Conservation (phyloP, 2,113 vertebrate genomes). For the Muscicapa adusta region DNA sequence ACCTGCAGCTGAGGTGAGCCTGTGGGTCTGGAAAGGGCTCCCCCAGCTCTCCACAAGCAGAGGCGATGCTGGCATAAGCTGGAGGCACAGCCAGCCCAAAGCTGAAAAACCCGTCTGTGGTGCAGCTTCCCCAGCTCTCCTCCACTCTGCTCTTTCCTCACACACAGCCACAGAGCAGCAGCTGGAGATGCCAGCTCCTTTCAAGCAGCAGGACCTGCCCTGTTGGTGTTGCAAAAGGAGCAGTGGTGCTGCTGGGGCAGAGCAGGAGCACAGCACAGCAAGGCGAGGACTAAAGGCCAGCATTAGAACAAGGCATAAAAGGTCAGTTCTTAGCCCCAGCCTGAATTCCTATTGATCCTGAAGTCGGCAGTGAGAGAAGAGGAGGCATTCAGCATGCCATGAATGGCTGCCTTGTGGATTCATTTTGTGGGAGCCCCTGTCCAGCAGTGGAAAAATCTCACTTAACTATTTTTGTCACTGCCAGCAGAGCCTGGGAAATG, state of each 20-base stretch:
- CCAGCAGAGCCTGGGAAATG: neutral
- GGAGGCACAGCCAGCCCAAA: neutral
- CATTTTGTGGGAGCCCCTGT: conserved; percentile 1
- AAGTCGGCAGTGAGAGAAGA: neutral
- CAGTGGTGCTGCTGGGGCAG: neutral
- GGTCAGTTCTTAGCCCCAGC: neutral
- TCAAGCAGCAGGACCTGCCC: neutral
- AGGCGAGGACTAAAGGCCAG: neutral
- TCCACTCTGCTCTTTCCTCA: neutral
- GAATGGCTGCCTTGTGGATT: conserved; percentile 62
- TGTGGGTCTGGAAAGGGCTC: neutral
- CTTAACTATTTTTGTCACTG: conserved; percentile 20
- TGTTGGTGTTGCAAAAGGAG: neutral
- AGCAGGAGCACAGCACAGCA: accelerated
- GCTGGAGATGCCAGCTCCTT: neutral
- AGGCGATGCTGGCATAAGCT: accelerated
- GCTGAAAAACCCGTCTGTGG: neutral
- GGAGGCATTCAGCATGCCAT: conserved; percentile 30
- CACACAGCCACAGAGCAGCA: accelerated
- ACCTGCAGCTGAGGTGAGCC: neutral
- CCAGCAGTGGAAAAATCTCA: conserved; percentile 43
- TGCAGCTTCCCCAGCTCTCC: neutral
- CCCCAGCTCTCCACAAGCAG: neutral
- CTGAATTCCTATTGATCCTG: neutral
- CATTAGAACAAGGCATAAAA: neutral